A percentile compares a stretch with the other conserved stretches of the same genome.
Evolutionary conservation across 2,888 invertebrate genomes (phyloP).

Genomic region (Tachina grossa): DNA sequence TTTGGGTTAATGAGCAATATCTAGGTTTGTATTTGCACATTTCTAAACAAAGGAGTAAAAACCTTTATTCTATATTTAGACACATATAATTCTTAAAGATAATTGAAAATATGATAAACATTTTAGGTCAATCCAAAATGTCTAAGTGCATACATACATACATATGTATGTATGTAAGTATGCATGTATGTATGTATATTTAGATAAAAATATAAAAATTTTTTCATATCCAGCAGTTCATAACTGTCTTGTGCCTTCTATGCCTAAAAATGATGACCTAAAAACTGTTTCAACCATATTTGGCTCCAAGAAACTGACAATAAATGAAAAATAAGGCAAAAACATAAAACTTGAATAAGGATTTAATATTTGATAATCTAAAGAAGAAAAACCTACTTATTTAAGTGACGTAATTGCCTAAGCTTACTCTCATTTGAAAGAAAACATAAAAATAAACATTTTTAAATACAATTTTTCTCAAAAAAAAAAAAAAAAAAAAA

Average conservation of each 20-base stretch:
- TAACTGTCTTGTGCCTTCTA: constrained; percentile 22
- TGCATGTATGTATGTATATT: background rate
- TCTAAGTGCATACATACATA: background rate
- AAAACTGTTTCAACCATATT: constrained; percentile 36
- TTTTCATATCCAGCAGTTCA: constrained; percentile 4
- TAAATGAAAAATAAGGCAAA: constrained; percentile 41
- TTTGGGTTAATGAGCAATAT: too few relatives aligned
- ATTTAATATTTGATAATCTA: constrained; percentile 34
- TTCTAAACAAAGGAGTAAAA: background rate
- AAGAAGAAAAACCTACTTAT: constrained; percentile 29
- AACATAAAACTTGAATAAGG: constrained; percentile 12
- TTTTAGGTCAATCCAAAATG: constrained; percentile 5
- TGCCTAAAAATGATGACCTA: constrained; percentile 44
- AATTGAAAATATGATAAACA: constrained; percentile 14
- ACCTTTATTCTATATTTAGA: background rate
- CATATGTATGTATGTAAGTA: too few relatives aligned
- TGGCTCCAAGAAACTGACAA: constrained; percentile 63
- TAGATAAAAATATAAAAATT: background rate
- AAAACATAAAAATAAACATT: constrained; percentile 12
- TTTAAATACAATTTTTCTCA: constrained; percentile 24
- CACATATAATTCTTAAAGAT: background rate
- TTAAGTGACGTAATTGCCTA: constrained; percentile 61
- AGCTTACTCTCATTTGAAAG: constrained; percentile 1
- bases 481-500: too few relatives aligned
- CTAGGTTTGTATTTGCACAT: background rate